Conservation (phyloP, 2,113 vertebrate genomes). For the Rynchops niger region DNA sequence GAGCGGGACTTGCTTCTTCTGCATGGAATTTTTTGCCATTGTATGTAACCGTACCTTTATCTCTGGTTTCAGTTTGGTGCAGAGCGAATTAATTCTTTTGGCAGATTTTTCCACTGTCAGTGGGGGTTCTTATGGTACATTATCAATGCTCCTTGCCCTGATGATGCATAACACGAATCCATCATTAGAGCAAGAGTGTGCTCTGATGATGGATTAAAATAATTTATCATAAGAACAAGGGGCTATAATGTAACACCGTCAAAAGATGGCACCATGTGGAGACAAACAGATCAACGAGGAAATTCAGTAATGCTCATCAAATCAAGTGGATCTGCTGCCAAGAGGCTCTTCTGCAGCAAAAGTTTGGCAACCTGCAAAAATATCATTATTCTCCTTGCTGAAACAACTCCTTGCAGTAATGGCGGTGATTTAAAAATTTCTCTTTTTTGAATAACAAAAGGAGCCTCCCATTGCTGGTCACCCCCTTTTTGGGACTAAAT, state of each 20-base stretch:
- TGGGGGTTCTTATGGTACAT: slow-evolving; percentile 21
- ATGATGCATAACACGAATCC: slow-evolving; percentile 61
- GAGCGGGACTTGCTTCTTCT: neutral
- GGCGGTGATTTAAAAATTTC: slow-evolving; percentile 29
- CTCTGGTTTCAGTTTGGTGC: slow-evolving; percentile 13
- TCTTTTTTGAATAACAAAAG: neutral
- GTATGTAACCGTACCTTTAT: neutral
- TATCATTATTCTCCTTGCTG: slow-evolving; percentile 44
- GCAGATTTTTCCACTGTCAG: slow-evolving; percentile 26
- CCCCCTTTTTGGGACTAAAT: neutral
- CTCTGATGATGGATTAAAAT: slow-evolving; percentile 68
- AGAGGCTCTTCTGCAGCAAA: slow-evolving; percentile 57
- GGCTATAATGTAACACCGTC: slow-evolving; percentile 51
- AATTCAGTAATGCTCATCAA: slow-evolving; percentile 63
- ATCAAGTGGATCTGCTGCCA: slow-evolving; percentile 52
- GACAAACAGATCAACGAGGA: slow-evolving; percentile 58
- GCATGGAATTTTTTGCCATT: neutral
- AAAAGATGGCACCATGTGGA: slow-evolving; percentile 66
- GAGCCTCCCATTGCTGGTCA: neutral
- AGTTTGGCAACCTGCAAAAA: slow-evolving; percentile 66
- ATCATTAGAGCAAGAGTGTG: slow-evolving; percentile 41
- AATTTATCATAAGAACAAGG: slow-evolving; percentile 71
- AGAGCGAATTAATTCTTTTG: slow-evolving; percentile 30
- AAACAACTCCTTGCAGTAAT: slow-evolving; percentile 20
- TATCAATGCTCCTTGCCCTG: slow-evolving; percentile 45